phyloP scores from a whole-genome alignment of 2,113 vertebrate species.

The Circaetus gallicus region DNA sequence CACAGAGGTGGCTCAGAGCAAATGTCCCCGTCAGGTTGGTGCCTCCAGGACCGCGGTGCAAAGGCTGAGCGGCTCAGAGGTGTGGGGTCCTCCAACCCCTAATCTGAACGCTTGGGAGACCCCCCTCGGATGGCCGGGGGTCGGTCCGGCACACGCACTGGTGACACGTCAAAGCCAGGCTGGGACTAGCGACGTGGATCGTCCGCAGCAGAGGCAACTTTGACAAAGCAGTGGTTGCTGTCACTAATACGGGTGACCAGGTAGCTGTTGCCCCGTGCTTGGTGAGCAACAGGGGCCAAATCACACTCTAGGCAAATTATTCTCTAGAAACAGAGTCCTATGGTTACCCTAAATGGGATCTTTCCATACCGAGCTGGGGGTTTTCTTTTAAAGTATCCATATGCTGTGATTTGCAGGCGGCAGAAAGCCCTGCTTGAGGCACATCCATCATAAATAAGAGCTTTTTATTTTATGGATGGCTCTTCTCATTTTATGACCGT shows the following conservation, averaged over 20 bases:
- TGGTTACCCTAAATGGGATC: not conserved
- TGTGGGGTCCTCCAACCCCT: not conserved
- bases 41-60: not conserved
- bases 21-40: not conserved
- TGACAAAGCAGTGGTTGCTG: not conserved
- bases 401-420: not conserved
- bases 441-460: not conserved
- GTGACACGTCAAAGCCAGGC: not conserved
- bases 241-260: not conserved
- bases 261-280: not conserved
- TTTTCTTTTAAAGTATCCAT: not conserved
- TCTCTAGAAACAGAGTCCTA: not conserved
- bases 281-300: not conserved
- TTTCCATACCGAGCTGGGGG: not conserved
- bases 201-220: not conserved
- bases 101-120: not conserved
- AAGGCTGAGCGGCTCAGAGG: not conserved
- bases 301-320: not conserved
- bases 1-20: not conserved
- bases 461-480: not conserved
- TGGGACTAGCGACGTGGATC: not conserved
- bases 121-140: accelerated
- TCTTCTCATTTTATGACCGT: not conserved
- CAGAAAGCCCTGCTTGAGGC: not conserved
- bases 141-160: not conserved